Conservation (phyloP, 2,113 vertebrate species). For the Triplophysa dalaica region DNA sequence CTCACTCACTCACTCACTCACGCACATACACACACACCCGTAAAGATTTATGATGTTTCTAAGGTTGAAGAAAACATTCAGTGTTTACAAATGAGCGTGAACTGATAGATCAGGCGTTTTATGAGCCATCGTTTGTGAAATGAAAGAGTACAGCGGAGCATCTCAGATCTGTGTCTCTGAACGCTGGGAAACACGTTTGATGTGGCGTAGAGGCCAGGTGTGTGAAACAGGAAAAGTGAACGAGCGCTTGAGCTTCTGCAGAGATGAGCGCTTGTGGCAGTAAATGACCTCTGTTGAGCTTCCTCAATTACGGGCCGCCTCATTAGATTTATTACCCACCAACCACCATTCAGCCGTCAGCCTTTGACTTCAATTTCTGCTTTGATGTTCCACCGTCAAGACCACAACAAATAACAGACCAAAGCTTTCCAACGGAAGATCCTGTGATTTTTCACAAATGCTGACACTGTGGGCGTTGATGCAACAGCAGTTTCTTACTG, state of each 20-base stretch:
- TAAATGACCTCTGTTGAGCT: slow-evolving; percentile 22
- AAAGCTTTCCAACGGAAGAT: background rate
- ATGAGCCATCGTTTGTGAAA: background rate
- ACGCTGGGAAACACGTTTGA: background rate
- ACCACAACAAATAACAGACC: background rate
- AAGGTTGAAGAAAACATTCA: background rate
- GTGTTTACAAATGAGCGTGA: background rate
- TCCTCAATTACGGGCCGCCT: slow-evolving; percentile 3
- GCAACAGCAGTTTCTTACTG: background rate
- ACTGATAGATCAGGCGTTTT: slow-evolving; percentile 6
- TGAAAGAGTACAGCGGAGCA: background rate
- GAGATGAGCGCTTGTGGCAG: background rate
- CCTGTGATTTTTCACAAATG: background rate
- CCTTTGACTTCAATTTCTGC: background rate
- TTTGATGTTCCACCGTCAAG: slow-evolving; percentile 4
- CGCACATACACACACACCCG: no score
- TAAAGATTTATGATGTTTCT: background rate
- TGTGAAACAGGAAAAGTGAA: slow-evolving; percentile 30
- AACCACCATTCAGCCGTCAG: background rate
- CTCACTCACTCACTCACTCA: no score
- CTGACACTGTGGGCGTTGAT: background rate
- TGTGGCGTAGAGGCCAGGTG: slow-evolving; percentile 29
- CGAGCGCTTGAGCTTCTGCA: slow-evolving; percentile 17
- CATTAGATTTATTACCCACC: slow-evolving; percentile 19
- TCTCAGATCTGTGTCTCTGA: background rate